Conservation (phyloP, 2,113 vertebrate genomes). For the Talpa occidentalis region DNA sequence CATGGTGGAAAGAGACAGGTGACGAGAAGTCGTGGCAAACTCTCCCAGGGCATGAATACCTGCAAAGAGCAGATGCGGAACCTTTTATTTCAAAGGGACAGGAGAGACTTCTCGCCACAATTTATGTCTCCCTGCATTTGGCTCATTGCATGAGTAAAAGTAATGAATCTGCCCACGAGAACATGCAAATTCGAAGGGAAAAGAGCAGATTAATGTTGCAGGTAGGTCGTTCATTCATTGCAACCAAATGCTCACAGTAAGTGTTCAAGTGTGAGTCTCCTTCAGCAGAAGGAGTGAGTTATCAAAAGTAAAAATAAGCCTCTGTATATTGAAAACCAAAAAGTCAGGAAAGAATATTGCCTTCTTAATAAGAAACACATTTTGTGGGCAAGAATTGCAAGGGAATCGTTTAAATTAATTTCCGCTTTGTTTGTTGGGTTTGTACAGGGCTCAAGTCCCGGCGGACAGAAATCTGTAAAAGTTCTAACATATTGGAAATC, state of each 20-base stretch:
- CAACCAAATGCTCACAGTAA: background rate
- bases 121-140: background rate
- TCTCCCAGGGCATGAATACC: background rate
- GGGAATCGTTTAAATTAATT: slow-evolving; percentile 81
- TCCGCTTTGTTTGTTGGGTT: slow-evolving; percentile 69
- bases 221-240: background rate
- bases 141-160: background rate
- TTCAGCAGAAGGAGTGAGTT: background rate
- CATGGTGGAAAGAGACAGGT: background rate
- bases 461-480: slow-evolving; percentile 45
- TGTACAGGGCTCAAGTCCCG: slow-evolving; percentile 71
- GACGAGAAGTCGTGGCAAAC: background rate
- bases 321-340: background rate
- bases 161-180: background rate
- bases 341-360: slow-evolving; percentile 77
- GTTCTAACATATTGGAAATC: slow-evolving; percentile 77
- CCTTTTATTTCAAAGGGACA: background rate
- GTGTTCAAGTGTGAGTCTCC: background rate
- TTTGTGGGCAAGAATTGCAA: slow-evolving; percentile 72
- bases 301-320: background rate
- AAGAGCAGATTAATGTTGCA: background rate
- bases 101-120: background rate
- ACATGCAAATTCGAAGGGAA: background rate
- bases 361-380: slow-evolving; percentile 83
- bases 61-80: background rate